These are phyloP conservation scores for Oegoconia quadripuncta DNA, from an alignment of 2,888 invertebrate genomes.

Conservation along the genomic window DNA sequence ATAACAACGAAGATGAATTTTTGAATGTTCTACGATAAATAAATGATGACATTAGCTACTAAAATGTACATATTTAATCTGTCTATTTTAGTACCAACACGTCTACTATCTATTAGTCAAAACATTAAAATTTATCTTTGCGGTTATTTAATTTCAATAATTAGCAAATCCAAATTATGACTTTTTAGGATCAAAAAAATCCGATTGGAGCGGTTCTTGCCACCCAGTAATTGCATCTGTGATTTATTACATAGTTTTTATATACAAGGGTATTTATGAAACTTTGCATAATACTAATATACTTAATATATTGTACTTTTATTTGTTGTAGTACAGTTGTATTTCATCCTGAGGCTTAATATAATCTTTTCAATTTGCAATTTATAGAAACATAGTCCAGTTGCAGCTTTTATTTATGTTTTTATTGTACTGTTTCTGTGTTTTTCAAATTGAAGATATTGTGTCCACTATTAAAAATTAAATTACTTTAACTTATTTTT, in stretches of 20 bases:
- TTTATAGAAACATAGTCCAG: slow-evolving; percentile 33
- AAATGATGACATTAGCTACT: slow-evolving; percentile 12
- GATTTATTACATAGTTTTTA: too few species aligned
- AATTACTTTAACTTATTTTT: too few species aligned
- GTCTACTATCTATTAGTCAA: slow-evolving; percentile 15
- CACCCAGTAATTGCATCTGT: slow-evolving; percentile 57
- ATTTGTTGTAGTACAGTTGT: slow-evolving; percentile 1
- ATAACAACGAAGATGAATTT: slow-evolving; percentile 45
- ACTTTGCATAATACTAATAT: slow-evolving; percentile 35
- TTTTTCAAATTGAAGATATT: slow-evolving; percentile 44
- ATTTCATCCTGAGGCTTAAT: slow-evolving; percentile 4
- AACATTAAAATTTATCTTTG: slow-evolving; percentile 16
- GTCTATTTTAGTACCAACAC: slow-evolving; percentile 13
- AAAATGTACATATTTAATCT: slow-evolving; percentile 8
- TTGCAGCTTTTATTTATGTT: not conserved
- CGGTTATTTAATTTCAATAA: slow-evolving; percentile 18
- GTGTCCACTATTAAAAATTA: too few species aligned
- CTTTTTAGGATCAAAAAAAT: slow-evolving; percentile 1
- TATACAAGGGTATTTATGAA: too few species aligned
- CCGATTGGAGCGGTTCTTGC: slow-evolving; percentile 48
- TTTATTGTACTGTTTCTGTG: slow-evolving; percentile 28
- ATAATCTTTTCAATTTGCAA: slow-evolving; percentile 42
- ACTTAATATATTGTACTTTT: too few species aligned
- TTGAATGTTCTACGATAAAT: slow-evolving; percentile 19
- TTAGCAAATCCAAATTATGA: slow-evolving; percentile 1